Evolutionary conservation across 2,888 invertebrate species (phyloP), one percentile per base, ranked within the genome.

Genomic region (Chymomyza amoena): DNA sequence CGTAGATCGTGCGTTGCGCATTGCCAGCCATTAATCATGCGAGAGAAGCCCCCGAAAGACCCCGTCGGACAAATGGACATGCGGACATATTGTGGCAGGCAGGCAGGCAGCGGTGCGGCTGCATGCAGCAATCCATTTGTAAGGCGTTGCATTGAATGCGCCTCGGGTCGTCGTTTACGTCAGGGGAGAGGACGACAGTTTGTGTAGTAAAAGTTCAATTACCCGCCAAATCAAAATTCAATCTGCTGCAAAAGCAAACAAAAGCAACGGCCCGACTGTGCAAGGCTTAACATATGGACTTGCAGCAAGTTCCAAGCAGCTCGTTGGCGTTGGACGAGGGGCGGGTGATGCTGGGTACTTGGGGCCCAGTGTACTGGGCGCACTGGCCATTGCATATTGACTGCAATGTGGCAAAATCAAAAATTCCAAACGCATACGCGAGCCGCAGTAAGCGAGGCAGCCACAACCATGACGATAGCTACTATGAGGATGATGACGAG

Each of bases 201-300:
- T 75, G 67, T 75, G 79, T 84, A 84, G 84, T 84, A 85, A 87
- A 79, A 89, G 87, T 89, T 87, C 89, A 89, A 87, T 89, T 87
- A 89, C 87, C 88, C 88, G 87, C 84, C 88, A 89, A 89, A 87
- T 89, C 88, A 89, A 88, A 89, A 89, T 86, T 88, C 88, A 87
- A 88, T 87, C 84, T 84, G 81, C 81, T 80, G 75, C 80, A 64
- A 64, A 75, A 73, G 72, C 73, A 61, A 74, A 73, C 72, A 65
- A 18, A 39, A 28, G 28, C 73, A 64, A 39, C 54, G 60, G 59
- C 52, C 51, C 51, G 60, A 45, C 25, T 63, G 39, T 28, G 61
- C 61, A 39, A 15, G 60, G 6, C 13, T 25, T 0, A 25, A 52
- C 9, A 32, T 15, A 15, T 16, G 25, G 28, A 61, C 56, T 36